Evolutionary conservation across 2,113 vertebrate genomes (phyloP).

Genomic region (Oncorhynchus masou): DNA sequence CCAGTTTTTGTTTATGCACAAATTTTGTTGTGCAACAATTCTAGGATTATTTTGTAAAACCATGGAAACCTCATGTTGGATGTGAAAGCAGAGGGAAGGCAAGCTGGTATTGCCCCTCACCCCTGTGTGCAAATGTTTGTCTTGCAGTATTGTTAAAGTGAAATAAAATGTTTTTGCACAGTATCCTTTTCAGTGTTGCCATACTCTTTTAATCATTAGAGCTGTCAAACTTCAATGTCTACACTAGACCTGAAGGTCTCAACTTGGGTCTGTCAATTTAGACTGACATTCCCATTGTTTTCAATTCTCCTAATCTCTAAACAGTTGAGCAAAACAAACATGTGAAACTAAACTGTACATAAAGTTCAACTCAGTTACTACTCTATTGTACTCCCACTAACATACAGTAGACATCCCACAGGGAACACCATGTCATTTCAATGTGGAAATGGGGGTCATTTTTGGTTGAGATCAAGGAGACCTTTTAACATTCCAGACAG

Average conservation of each 20-base stretch:
- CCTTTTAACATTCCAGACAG: too few species aligned
- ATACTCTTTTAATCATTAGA: neutral
- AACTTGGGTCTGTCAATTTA: too few species aligned
- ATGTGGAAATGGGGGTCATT: too few species aligned
- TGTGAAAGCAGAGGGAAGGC: conserved; percentile 9
- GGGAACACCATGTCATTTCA: too few species aligned
- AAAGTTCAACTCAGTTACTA: conserved; percentile 23
- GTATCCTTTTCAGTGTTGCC: neutral
- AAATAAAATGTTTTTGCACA: conserved; percentile 33
- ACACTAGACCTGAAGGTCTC: too few species aligned
- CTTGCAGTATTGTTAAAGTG: conserved; percentile 36
- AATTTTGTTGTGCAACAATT: neutral
- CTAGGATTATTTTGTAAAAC: neutral
- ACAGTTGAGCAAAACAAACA: conserved; percentile 10
- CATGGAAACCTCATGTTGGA: neutral
- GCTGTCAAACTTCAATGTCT: too few species aligned
- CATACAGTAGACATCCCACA: neutral
- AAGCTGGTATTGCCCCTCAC: conserved; percentile 59
- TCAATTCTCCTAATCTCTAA: conserved; percentile 14
- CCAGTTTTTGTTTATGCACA: neutral
- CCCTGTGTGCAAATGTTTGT: neutral
- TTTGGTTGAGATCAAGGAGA: too few species aligned
- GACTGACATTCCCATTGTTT: neutral
- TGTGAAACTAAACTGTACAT: conserved; percentile 30
- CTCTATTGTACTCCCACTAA: conserved; percentile 3